phyloP scores from a whole-genome alignment of 2,888 invertebrate species.

The Limnephilus lunatus region DNA sequence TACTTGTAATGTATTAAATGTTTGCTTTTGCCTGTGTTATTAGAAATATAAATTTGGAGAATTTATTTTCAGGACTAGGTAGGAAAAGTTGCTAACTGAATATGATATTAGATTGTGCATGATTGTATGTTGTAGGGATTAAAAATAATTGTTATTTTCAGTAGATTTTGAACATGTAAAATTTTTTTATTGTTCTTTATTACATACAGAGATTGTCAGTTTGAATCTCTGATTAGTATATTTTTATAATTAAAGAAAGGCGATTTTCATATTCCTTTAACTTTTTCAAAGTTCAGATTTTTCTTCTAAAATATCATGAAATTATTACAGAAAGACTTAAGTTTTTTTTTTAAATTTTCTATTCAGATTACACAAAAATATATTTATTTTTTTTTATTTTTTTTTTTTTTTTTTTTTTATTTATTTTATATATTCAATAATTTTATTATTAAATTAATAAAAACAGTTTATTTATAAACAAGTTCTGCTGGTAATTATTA shows the following conservation, averaged over 20 bases:
- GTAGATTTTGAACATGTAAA: not conserved
- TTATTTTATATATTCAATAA: too few species aligned
- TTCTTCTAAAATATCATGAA: not conserved
- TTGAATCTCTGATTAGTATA: not conserved
- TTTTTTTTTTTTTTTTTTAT: too few species aligned
- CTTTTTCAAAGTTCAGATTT: not conserved
- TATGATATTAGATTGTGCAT: conserved; percentile 14
- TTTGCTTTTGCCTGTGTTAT: conserved; percentile 23
- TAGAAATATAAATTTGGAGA: not conserved
- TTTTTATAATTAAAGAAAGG: not conserved
- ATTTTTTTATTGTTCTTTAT: not conserved
- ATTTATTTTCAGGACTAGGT: not conserved
- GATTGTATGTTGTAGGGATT: conserved; percentile 7
- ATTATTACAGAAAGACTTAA: not conserved
- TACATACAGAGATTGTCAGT: not conserved
- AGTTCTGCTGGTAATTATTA: too few species aligned
- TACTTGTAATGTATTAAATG: not conserved
- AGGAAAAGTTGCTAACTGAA: not conserved
- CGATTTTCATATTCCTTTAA: not conserved
- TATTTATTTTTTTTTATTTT: too few species aligned
- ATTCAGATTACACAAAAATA: too few species aligned
- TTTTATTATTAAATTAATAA: too few species aligned
- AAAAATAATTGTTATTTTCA: not conserved
- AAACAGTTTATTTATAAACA: too few species aligned
- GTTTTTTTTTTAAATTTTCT: not conserved